phyloP scores from a whole-genome alignment of 2,888 invertebrate species.

The Trilocha varians region DNA sequence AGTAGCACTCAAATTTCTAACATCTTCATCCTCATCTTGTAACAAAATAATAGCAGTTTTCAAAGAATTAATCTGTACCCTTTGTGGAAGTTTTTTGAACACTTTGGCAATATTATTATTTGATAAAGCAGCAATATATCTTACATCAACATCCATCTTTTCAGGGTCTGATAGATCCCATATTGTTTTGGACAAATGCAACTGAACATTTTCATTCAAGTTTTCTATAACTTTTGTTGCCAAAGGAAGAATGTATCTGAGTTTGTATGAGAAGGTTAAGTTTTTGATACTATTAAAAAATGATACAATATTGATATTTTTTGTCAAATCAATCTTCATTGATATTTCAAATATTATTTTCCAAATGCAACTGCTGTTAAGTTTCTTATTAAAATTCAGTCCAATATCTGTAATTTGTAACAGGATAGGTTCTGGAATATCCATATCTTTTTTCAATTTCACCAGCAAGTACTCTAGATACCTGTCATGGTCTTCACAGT shows the following conservation, averaged over 20 bases:
- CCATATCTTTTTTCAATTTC: slow-evolving; percentile 25
- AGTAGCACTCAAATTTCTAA: slow-evolving; percentile 50
- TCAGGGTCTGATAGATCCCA: slow-evolving; percentile 38
- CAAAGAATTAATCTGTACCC: slow-evolving; percentile 39
- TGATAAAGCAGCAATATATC: slow-evolving; percentile 45
- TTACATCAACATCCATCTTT: slow-evolving; percentile 45
- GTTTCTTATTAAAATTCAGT: slow-evolving; percentile 26
- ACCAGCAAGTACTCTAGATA: slow-evolving; percentile 31
- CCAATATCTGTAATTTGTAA: slow-evolving; percentile 27
- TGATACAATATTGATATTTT: slow-evolving; percentile 16
- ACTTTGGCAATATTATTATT: slow-evolving; percentile 47
- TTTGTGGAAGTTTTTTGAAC: slow-evolving; percentile 30
- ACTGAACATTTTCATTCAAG: slow-evolving; percentile 16
- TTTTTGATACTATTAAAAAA: slow-evolving; percentile 20
- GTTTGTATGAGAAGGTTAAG: slow-evolving; percentile 27
- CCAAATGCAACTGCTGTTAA: slow-evolving; percentile 35
- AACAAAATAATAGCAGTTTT: slow-evolving; percentile 55
- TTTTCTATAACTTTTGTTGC: slow-evolving; percentile 28
- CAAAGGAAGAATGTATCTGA: slow-evolving; percentile 47
- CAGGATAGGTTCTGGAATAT: slow-evolving; percentile 20
- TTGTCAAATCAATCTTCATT: slow-evolving; percentile 18
- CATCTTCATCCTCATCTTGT: slow-evolving; percentile 70
- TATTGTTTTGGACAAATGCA: slow-evolving; percentile 30
- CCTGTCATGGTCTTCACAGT: slow-evolving; percentile 33
- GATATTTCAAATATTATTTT: slow-evolving; percentile 45